Evolutionary conservation across 2,113 vertebrate genomes (phyloP).

Genomic region (Eptesicus fuscus): DNA sequence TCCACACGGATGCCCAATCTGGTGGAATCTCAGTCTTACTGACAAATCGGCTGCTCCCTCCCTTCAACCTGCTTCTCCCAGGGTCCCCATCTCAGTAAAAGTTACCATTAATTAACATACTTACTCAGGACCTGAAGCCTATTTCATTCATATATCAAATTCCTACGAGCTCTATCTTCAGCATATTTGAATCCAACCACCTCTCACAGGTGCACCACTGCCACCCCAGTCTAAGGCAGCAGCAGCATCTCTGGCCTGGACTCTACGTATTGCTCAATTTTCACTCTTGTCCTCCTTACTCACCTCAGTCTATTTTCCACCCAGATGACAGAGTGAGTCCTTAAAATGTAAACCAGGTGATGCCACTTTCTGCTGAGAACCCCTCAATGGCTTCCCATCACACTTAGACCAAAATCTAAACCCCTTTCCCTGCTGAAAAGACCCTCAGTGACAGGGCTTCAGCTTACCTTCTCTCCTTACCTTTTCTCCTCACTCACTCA

Average conservation of each 20-base stretch:
- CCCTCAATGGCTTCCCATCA: not conserved
- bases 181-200: not conserved
- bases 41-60: not conserved
- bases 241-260: not conserved
- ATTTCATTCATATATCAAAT: not conserved
- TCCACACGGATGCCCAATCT: not conserved
- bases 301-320: not conserved
- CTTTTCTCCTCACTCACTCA: not conserved
- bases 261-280: not conserved
- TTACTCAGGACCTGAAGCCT: not conserved
- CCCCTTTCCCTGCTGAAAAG: not conserved
- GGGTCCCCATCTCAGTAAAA: not conserved
- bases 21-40: not conserved
- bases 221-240: not conserved
- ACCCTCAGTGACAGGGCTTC: not conserved
- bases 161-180: not conserved
- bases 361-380: not conserved
- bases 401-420: not conserved
- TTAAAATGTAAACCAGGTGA: not conserved
- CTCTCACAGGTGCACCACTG: not conserved
- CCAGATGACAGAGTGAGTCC: not conserved
- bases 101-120: not conserved
- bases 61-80: not conserved
- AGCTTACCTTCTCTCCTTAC: not conserved
- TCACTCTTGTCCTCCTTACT: not conserved